Evolutionary conservation across 1,140 invertebrate species (phyloP), one percentile per base, ranked within the genome.

Genomic region (Sycophaga agraensis): DNA sequence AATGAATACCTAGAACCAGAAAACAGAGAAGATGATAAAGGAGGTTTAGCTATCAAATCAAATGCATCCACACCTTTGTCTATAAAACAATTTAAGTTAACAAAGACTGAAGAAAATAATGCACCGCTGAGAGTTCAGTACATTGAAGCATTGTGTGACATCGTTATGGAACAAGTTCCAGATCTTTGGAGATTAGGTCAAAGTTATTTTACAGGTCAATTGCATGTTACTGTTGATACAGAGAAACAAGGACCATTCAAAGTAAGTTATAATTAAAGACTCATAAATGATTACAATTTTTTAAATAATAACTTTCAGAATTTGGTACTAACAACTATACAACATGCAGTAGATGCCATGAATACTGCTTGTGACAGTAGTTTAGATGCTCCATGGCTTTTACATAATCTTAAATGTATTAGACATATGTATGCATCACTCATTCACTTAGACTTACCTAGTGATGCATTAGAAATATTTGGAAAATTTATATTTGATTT

Each of bases 161-260:
- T 88, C 43, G 82, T 93, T 40, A 83, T 83, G 11, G 82, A 87
- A 62, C 85, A 87, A 49, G 86, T 93, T 65, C 92, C 92, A 1
- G 91, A 94, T 77, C 80, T 96, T 9, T 95, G 93, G 92, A 90
- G 91, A 77, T 82, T 97, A 2, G 92, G 93, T 3, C 92, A 94
- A 73, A 87, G 90, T 50, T 97, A 96, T 78, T 94, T 96, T 72
- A 89, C 87, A 12, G 92, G 91, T 2, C 91, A 94, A 70, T 73
- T 96, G 11, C 84, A 89, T 65, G 85, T 88, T 1, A 85, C 86
- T 58, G 85, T 90, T 40, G 86, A 91, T 73, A 78, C 83, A 2
- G 84, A 84, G 34, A 89, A 90, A 71, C 87, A 90, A 70, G 75
- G 81, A 35, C 84, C 86, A 65, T 91, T 90, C 66, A 91, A 91